Percentiles rank a stretch among this genome's conserved stretches.
These are phyloP conservation scores for Argyra leucocephala DNA, from an alignment of 2,888 invertebrate species.

Conservation along the genomic window DNA sequence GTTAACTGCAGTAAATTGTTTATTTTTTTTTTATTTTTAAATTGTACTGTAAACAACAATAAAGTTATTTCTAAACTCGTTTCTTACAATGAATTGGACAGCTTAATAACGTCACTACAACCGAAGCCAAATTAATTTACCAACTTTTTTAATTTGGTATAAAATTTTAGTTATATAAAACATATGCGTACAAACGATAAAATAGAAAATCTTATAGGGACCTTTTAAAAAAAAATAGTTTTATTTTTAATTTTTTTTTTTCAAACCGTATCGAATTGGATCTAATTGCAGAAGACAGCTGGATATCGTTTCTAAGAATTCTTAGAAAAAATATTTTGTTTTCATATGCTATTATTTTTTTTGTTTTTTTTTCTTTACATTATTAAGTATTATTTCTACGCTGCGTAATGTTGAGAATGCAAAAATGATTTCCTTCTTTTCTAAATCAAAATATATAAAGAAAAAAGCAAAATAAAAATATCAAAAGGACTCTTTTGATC, in stretches of 20 bases:
- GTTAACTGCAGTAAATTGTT: too few relatives aligned
- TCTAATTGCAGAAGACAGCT: slow-evolving; percentile 6
- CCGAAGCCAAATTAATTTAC: too few relatives aligned
- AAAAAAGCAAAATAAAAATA: neutral
- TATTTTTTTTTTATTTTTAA: too few relatives aligned
- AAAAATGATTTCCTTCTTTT: neutral
- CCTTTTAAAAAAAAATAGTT: neutral
- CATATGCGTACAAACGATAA: too few relatives aligned
- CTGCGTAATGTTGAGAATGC: neutral
- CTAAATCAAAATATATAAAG: neutral
- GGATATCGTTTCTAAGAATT: neutral
- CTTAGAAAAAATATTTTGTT: neutral
- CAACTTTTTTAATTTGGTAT: too few relatives aligned
- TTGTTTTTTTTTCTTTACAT: neutral
- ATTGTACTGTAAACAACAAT: too few relatives aligned
- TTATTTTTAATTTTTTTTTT: neutral
- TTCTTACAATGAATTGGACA: too few relatives aligned
- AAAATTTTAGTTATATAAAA: too few relatives aligned
- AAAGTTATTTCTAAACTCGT: too few relatives aligned
- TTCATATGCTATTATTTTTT: too few relatives aligned
- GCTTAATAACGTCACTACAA: too few relatives aligned
- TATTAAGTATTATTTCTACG: neutral
- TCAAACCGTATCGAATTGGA: slow-evolving; percentile 3
- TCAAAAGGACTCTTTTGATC: neutral
- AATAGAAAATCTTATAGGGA: neutral